These are phyloP conservation scores for Drosophila austrosaltans DNA, from an alignment of 2,888 invertebrate genomes.

Conservation along the genomic window DNA sequence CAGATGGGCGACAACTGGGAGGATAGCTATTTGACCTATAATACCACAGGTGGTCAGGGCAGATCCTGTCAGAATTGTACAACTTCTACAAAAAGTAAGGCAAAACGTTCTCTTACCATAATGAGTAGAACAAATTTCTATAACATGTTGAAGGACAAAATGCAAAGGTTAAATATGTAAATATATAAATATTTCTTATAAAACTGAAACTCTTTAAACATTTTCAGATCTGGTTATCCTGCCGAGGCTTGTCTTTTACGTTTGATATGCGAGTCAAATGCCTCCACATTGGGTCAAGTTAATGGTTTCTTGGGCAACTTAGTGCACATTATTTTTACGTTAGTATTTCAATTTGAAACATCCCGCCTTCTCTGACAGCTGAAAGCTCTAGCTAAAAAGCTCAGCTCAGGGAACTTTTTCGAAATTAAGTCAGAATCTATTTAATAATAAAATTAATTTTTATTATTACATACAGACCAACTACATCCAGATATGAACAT, in stretches of 20 bases:
- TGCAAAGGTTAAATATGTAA: conserved; percentile 62
- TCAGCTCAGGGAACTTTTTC: neutral
- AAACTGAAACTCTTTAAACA: too few relatives aligned
- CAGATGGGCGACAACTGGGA: conserved; percentile 63
- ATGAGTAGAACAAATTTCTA: conserved; percentile 78
- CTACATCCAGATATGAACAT: conserved; percentile 74
- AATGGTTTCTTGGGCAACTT: conserved; percentile 88
- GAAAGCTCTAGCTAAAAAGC: neutral
- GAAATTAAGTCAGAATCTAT: neutral
- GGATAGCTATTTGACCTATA: conserved; percentile 58
- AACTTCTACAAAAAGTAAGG: conserved; percentile 13
- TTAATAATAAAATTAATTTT: neutral
- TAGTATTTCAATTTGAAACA: neutral
- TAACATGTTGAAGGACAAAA: conserved; percentile 75
- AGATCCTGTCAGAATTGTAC: conserved; percentile 57
- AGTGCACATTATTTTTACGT: conserved; percentile 86
- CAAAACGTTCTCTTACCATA: conserved; percentile 62
- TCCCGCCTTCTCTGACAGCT: neutral
- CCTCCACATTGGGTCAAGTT: conserved; percentile 79
- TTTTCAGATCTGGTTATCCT: conserved; percentile 83
- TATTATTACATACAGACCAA: conserved; percentile 48
- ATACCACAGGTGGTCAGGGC: conserved; percentile 28
- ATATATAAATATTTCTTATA: neutral
- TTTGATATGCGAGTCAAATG: conserved; percentile 88
- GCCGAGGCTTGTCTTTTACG: conserved; percentile 87